Percentiles rank a stretch among this genome's conserved stretches.
phyloP scores from a whole-genome alignment of 2,113 vertebrate species.

The Apteryx owenii region DNA sequence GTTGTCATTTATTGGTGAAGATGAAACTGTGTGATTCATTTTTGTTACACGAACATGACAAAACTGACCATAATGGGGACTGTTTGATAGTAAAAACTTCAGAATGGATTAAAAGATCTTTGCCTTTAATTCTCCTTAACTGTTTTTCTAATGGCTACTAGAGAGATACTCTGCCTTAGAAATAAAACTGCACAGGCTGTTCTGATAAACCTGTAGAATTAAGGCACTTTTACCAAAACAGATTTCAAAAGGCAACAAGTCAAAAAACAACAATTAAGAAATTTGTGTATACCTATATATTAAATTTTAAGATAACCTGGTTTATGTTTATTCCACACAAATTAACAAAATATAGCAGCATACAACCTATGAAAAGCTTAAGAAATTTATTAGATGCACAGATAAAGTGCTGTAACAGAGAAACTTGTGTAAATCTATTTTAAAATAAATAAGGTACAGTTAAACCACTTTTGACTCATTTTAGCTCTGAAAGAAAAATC shows the following conservation, averaged over 20 bases:
- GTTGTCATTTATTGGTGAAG: slow-evolving; percentile 51
- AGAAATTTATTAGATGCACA: slow-evolving; percentile 73
- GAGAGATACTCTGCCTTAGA: neutral
- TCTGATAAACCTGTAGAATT: neutral
- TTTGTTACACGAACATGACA: neutral
- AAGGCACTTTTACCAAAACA: slow-evolving; percentile 60
- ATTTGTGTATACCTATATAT: slow-evolving; percentile 41
- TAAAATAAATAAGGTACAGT: slow-evolving; percentile 74
- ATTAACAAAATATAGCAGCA: slow-evolving; percentile 66
- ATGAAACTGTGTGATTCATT: neutral
- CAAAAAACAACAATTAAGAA: neutral
- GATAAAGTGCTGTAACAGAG: slow-evolving; percentile 70
- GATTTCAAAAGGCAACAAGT: slow-evolving; percentile 37
- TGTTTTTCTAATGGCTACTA: neutral
- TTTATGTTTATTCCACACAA: slow-evolving; percentile 18
- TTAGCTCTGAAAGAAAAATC: slow-evolving; percentile 45
- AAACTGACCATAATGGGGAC: neutral
- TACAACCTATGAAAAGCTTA: slow-evolving; percentile 67
- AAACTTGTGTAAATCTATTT: slow-evolving; percentile 63
- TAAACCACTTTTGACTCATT: slow-evolving; percentile 61
- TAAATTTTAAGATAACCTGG: slow-evolving; percentile 48
- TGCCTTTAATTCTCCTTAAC: slow-evolving; percentile 9
- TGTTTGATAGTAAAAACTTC: neutral
- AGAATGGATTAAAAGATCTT: neutral
- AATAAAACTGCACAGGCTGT: neutral